Evolutionary conservation across 2,888 invertebrate genomes (phyloP), one percentile per base, ranked within the genome.

Genomic region (Synanthedon tipuliformis): DNA sequence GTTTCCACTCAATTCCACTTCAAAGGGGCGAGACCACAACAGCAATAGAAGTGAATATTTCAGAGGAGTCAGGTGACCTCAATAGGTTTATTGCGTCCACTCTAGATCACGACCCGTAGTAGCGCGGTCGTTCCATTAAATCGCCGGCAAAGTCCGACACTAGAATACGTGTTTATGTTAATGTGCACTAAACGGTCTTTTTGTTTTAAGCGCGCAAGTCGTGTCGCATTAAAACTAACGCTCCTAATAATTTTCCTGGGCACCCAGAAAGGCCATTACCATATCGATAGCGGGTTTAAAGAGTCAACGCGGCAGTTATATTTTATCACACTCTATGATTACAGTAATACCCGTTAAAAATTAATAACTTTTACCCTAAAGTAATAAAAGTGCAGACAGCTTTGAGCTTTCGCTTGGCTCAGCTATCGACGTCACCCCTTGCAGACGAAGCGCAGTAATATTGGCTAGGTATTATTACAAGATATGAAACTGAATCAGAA

Each of bases 181-280:
- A 63, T 62, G 58, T 58, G 51, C 55, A 57, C 57, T 60, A 61
- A 58, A 58, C 55, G 53, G 55, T 51, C 59, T 57, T 63, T 62
- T 61, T 61, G 61, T 59, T 55, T 56, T 54, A 55, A 54, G 49
- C 27, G 16, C 23, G 51, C 57, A 53, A 56, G 55, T 61, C 66
- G 63, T 66, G 69, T 63, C 60, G 64, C 70, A 65, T 71, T 71
- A 73, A 68, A 72, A 67, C 63, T 69, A 74, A 73, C 67, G 66
- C 59, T 58, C 54, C 60, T 65, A 65, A 69, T 73, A 71, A 70
- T 64, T 72, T 64, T 54, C 61, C 57, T 49, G 50, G 50, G 18
- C 52, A 53, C 54, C 59, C 53, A 49, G 16, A 16, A 18, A 16
- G 16, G 15, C 49, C 49, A 49, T 49, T 49, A 49, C 49, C 49